Conservation (phyloP, 2,113 vertebrate species). For the Oryzias woworae region DNA sequence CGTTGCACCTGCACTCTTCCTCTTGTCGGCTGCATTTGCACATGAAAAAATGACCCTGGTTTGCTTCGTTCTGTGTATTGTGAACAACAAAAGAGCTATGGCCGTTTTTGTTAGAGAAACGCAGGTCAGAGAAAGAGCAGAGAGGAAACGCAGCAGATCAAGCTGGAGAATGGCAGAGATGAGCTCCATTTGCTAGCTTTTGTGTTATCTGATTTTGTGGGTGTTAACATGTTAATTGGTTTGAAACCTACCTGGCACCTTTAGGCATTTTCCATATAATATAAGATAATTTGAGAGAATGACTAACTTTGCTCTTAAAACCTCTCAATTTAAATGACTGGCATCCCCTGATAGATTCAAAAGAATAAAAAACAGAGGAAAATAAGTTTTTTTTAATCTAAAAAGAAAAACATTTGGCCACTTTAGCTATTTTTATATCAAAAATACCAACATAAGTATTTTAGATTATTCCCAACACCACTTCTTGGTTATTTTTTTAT, state of each 20-base stretch:
- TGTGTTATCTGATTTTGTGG: slow-evolving; percentile 59
- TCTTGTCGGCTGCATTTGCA: slow-evolving; percentile 43
- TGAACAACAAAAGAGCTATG: slow-evolving; percentile 51
- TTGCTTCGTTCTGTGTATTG: slow-evolving; percentile 50
- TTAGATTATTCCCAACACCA: no score
- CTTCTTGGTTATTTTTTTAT: no score
- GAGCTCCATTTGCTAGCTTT: not conserved
- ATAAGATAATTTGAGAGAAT: slow-evolving; percentile 54
- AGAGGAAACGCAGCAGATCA: slow-evolving; percentile 2
- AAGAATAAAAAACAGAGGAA: not conserved
- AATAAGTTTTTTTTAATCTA: no score
- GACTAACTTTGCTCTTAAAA: slow-evolving; percentile 48
- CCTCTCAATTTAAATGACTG: slow-evolving; percentile 26
- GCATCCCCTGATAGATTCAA: slow-evolving; percentile 1
- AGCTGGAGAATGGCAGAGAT: not conserved
- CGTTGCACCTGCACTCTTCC: slow-evolving; percentile 59
- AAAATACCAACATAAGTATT: no score
- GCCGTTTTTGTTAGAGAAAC: slow-evolving; percentile 54
- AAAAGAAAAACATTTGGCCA: no score
- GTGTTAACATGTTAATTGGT: slow-evolving; percentile 68
- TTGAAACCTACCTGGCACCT: slow-evolving; percentile 73
- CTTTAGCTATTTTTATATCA: no score
- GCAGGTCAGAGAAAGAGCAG: not conserved
- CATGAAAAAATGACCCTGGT: slow-evolving; percentile 45
- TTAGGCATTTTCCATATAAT: slow-evolving; percentile 72